A percentile compares a stretch with the other conserved stretches of the same genome.
These are phyloP conservation scores for Gerris buenoi DNA, from an alignment of 1,140 invertebrate genomes.

Conservation along the genomic window DNA sequence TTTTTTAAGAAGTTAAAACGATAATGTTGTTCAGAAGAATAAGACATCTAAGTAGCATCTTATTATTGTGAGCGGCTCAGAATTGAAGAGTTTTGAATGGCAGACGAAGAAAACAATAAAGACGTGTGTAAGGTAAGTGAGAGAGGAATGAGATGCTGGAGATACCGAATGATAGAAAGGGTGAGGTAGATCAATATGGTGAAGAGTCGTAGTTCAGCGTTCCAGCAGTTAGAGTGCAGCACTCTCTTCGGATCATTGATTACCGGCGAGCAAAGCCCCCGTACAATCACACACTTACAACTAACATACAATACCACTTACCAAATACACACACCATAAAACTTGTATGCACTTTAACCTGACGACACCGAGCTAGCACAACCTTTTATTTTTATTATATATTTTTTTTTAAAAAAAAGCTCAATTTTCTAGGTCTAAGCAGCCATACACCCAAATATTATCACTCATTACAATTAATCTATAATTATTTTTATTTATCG, in stretches of 20 bases:
- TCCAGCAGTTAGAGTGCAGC: background rate
- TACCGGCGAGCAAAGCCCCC: background rate
- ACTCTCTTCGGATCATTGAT: background rate
- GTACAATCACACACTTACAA: background rate
- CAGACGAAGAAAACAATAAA: too few relatives aligned
- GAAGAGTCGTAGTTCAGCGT: slow-evolving; percentile 4
- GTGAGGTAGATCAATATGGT: background rate
- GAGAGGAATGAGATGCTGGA: background rate
- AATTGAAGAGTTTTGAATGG: too few relatives aligned
- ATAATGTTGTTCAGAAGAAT: too few relatives aligned
- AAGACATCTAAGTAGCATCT: too few relatives aligned
- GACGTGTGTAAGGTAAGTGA: background rate
- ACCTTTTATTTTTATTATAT: too few relatives aligned
- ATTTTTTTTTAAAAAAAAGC: too few relatives aligned
- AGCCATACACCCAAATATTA: too few relatives aligned
- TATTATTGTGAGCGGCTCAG: too few relatives aligned
- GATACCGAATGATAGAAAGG: background rate
- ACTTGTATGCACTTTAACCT: background rate
- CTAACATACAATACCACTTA: background rate
- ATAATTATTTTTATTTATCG: too few relatives aligned
- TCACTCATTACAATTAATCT: too few relatives aligned
- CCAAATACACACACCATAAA: background rate
- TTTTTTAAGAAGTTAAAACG: too few relatives aligned
- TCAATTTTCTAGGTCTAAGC: too few relatives aligned
- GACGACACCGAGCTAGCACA: background rate